Percentiles rank a stretch among this genome's conserved stretches.
Evolutionary conservation across 2,888 invertebrate genomes (phyloP).

Genomic region (Drosophila borealis): DNA sequence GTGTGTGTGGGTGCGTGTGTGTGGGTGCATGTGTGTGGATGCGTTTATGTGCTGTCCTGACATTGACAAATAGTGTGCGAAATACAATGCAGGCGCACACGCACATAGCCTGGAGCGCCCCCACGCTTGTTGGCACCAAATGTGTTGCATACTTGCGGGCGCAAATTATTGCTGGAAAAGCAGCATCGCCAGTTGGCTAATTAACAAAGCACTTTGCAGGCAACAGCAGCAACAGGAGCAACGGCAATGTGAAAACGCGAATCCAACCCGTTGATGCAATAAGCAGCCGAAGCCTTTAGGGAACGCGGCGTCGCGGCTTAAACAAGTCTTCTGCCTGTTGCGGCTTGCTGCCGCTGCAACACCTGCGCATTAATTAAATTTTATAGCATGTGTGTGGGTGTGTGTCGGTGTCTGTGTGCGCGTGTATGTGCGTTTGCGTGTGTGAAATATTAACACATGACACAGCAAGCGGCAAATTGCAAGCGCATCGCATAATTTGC

Average conservation of each 20-base stretch:
- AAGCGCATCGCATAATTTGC: constrained; percentile 69
- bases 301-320: constrained; percentile 25
- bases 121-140: constrained; percentile 57
- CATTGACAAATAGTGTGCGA: constrained; percentile 78
- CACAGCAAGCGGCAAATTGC: constrained; percentile 63
- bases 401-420: constrained; percentile 1
- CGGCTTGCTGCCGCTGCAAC: constrained; percentile 22
- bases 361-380: constrained; percentile 71
- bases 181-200: constrained; percentile 72
- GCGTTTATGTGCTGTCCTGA: constrained; percentile 40
- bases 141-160: constrained; percentile 76
- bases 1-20: constrained; percentile 3
- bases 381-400: constrained; percentile 52
- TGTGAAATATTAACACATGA: constrained; percentile 66
- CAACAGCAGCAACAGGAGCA: constrained; percentile 29
- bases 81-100: constrained; percentile 60
- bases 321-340: constrained; percentile 41
- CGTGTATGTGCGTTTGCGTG: constrained; percentile 12
- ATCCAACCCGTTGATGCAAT: constrained; percentile 25
- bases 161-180: constrained; percentile 70
- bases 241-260: constrained; percentile 11
- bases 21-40: constrained; percentile 7
- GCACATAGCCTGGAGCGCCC: constrained; percentile 5
- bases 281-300: constrained; percentile 32
- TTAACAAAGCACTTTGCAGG: constrained; percentile 78